Evolutionary conservation across 2,888 invertebrate species (phyloP).

Genomic region (Drosophila buzzatii): DNA sequence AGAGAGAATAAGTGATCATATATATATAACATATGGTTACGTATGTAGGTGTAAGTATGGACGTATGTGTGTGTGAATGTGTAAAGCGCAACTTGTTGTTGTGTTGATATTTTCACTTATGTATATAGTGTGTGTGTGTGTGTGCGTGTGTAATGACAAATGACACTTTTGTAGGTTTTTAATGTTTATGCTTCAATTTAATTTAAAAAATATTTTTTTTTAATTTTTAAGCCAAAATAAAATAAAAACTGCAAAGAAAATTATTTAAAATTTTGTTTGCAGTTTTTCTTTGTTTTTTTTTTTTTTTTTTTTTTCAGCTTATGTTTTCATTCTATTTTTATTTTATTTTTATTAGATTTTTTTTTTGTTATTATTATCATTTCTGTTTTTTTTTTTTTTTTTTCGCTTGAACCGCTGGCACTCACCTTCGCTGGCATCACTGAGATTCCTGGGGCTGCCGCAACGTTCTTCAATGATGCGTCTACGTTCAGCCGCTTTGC

Average conservation of each 20-base stretch:
- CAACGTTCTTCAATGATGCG: constrained; percentile 98
- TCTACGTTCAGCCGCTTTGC: constrained; percentile 99
- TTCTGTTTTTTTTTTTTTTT: constrained; percentile 10
- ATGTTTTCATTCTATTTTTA: constrained; percentile 7
- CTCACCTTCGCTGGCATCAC: constrained; percentile 97
- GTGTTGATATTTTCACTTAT: constrained; percentile 9
- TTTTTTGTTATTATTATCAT: constrained; percentile 7
- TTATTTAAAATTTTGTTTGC: constrained; percentile 12
- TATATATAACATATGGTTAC: constrained; percentile 43
- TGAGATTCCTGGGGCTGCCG: constrained; percentile 95
- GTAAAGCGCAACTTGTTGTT: constrained; percentile 53
- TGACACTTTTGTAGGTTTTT: constrained; percentile 60
- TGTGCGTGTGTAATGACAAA: constrained; percentile 54
- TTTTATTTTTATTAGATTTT: constrained; percentile 6
- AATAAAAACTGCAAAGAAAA: constrained; percentile 28
- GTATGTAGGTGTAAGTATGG: constrained; percentile 19
- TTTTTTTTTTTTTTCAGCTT: constrained; percentile 6
- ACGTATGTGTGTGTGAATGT: constrained; percentile 11
- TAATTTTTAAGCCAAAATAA: background rate
- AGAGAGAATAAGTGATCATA: constrained; percentile 49
- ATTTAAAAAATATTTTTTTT: constrained; percentile 14
- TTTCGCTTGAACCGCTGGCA: constrained; percentile 48
- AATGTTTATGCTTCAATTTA: constrained; percentile 56
- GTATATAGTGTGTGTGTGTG: constrained; percentile 25
- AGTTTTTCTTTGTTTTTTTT: constrained; percentile 5